Evolutionary conservation across 2,797 vertebrate genomes (phyloP).

Genomic region (Pelodytes ibericus): DNA sequence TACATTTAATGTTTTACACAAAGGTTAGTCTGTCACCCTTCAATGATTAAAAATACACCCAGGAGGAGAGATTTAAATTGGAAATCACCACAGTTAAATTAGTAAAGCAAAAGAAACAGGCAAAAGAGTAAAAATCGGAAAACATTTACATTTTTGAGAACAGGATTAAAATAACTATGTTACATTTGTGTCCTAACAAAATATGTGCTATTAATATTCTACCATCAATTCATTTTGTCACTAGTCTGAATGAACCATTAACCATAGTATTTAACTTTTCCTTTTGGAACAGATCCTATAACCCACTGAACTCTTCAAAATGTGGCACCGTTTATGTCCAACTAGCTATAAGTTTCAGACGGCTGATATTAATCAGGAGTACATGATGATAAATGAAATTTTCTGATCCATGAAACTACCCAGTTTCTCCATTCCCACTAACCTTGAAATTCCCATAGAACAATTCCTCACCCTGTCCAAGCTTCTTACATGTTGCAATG

Average conservation of each 20-base stretch:
- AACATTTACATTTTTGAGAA: not conserved
- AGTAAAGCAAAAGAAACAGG: not conserved
- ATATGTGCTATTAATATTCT: not conserved
- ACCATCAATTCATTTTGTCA: not conserved
- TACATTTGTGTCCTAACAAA: no score
- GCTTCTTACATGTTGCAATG: not conserved
- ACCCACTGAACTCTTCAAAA: conserved; percentile 7
- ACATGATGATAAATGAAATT: conserved; percentile 29
- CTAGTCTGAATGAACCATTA: not conserved
- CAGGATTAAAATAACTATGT: not conserved
- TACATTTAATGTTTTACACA: conserved; percentile 1
- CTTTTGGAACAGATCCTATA: conserved; percentile 13
- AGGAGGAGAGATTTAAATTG: conserved; percentile 9
- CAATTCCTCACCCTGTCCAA: conserved; percentile 30
- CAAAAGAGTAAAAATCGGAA: not conserved
- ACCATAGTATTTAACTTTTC: not conserved
- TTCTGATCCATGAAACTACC: conserved; percentile 14
- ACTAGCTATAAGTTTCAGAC: conserved; percentile 24
- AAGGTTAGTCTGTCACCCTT: conserved; percentile 6
- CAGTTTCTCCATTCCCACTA: conserved; percentile 7
- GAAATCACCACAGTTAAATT: not conserved
- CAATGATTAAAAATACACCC: conserved; percentile 8
- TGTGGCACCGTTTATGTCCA: not conserved
- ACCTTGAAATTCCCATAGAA: conserved; percentile 34
- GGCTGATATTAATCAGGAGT: conserved; percentile 37